Base-by-base conservation (phyloP, 2,888 invertebrate genomes). In the Brachyopa scutellaris region DNA sequence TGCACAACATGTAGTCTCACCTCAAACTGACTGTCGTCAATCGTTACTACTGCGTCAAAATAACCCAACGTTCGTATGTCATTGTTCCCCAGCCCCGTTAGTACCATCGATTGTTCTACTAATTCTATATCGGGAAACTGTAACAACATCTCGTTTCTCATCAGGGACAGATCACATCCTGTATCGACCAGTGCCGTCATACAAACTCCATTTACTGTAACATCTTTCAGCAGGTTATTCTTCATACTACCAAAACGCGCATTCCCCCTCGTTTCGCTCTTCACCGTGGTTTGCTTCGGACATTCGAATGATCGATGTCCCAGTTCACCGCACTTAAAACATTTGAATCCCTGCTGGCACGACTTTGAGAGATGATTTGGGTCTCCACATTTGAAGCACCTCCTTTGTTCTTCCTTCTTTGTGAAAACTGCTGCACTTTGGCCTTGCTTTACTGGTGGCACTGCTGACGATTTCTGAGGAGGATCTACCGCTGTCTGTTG, bases 1-100 rank as follows among this genome's bases (percentile, higher is more conserved):
- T 40, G 59, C 31, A 69, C 55, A 2, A 69, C 62, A 62, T 77
- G 69, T 8, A 69, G 9, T 7, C 69, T 59, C 11, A 45, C 38
- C 4, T 59, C 51, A 13, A 61, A 67, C 7, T 38, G 15, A 9
- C 31, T 45, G n/a, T 7, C 19, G 6, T 67, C 76, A 1, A 66
- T 51, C 0, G 13, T 19, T 1, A 76, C 15, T 13, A 17, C 31
- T n/a, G 49, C 23, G 8, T 76, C 66, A 1, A 74, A 74, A 42
- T 66, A 74, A 19, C 73, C 73, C 4, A 64, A 2, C 3, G 66
- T 74, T 13, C 11, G 31, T n/a, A 76, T 29, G 6, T 67, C 66
- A 7, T 33, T 26, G 5, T 47, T 51, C 4, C 74, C 66, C 8
- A 76, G 31, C 13, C 40, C 59, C 13, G 57, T 40, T n/a, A 76